A percentile compares a stretch with the other conserved stretches of the same genome.
Evolutionary conservation across 2,888 invertebrate genomes (phyloP).

Genomic region (Drosophila algonquin): DNA sequence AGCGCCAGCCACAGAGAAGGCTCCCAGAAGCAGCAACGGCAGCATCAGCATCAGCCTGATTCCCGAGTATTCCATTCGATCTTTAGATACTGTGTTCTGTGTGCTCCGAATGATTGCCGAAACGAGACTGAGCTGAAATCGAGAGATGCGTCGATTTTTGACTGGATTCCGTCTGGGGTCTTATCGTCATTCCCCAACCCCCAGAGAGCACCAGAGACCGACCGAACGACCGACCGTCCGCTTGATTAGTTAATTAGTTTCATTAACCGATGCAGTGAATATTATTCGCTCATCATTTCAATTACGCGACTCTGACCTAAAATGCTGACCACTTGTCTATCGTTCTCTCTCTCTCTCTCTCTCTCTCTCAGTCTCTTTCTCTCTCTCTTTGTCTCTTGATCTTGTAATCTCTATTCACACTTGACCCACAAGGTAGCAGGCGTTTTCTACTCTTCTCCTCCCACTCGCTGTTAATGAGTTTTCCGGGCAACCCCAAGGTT

Average conservation of each 20-base stretch:
- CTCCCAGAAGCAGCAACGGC: constrained; percentile 35
- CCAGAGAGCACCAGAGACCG: neutral
- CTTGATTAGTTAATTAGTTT: constrained; percentile 75
- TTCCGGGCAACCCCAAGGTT: constrained; percentile 53
- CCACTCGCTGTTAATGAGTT: constrained; percentile 36
- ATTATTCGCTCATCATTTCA: constrained; percentile 48
- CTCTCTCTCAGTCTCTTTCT: constrained; percentile 11
- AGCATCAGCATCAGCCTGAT: constrained; percentile 21
- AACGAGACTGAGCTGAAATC: constrained; percentile 63
- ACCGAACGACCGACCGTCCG: constrained; percentile 11
- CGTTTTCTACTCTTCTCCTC: constrained; percentile 18
- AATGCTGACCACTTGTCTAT: constrained; percentile 42
- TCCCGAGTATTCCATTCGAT: neutral
- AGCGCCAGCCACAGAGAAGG: constrained; percentile 18
- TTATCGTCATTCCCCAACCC: constrained; percentile 54
- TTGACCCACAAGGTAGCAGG: constrained; percentile 72
- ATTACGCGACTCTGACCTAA: constrained; percentile 59
- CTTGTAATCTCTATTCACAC: constrained; percentile 51
- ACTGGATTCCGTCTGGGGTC: constrained; percentile 58
- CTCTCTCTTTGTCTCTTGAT: constrained; percentile 2
- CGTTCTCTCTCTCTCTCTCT: neutral
- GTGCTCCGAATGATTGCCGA: constrained; percentile 54
- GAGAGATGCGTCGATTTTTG: constrained; percentile 73
- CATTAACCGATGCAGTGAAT: constrained; percentile 63
- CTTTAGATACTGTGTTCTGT: neutral